Base-by-base conservation (phyloP, 2,888 invertebrate species). In the Enoplolaimus lenunculus region DNA sequence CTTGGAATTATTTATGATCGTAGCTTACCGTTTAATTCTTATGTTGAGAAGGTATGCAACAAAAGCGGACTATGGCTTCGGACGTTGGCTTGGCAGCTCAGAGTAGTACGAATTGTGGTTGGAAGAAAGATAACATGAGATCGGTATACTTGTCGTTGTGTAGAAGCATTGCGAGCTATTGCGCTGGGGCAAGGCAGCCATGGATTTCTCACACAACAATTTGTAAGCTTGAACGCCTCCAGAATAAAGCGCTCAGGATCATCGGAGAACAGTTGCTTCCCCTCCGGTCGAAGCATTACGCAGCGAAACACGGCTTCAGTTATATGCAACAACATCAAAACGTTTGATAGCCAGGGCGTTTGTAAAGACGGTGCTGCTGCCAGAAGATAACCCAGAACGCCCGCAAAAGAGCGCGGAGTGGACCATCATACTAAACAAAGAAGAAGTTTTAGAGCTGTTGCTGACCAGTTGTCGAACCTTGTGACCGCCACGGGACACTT, bases 91-190 rank as follows among this genome's bases (percentile, higher is more conserved):
- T 57, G n/a, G 57, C 57, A 57, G 57, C 57, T 16, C 57, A 21
- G n/a, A 57, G 16, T 21, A 57, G 57, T n/a, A 57, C 16, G 16
- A 57, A n/a, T 21, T 57, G 57, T 16, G 57, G 57, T 16, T 57
- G 57, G 57, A 21, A 16, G 57, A 57, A 57, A n/a, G 57, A 57
- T 16, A 16, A 21, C 16, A 16, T 57, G 57, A 57, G 57, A n/a
- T 21, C n/a, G 57, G 16, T 57, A 21, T 57, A 57, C 57, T 57
- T 16, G 16, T 21, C 16, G 16, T n/a, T 57, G 57, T 57, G 57
- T n/a, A 57, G 57, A 57, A 57, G 57, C n/a, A n/a, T 57, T n/a
- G n/a, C n/a, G 57, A n/a, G n/a, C 57, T 57, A 57, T 57, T 16
- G 57, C 57, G 57, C 57, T 57, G 16, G 57, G 57, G n/a, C 57